Evolutionary conservation across 2,888 invertebrate genomes (phyloP), one percentile per base, ranked within the genome.

Genomic region (Kuschelorhynchus macadamiae): DNA sequence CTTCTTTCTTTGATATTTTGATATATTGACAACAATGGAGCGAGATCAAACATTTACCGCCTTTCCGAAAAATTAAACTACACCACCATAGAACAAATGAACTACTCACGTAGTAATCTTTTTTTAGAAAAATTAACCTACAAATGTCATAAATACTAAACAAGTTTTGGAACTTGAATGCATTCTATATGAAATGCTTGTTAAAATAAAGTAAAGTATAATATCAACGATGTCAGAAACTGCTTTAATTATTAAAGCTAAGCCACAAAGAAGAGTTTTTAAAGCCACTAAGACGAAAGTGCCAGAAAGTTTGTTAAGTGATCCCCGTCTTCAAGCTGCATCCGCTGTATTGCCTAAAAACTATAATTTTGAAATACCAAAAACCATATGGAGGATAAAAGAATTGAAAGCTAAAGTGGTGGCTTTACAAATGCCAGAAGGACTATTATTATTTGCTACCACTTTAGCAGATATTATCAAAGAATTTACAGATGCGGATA

Each of bases 331-430:
- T 20, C 90, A 92, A 78, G 85, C 88, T 79, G 92, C 93, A 0
- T 90, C 93, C 67, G 87, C 89, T 77, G 85, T 87, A 36, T 86
- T 99, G 55, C 99, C 99, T 1, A 84, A 88, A 30, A 99, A 99
- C 85, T 99, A 99, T 81, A 98, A 97, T 82, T 99, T 99, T 83
- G 99, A 99, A 88, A 90, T 99, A 73, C 94, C 94, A 67, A 99
- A 99, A 83, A 98, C 98, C 0, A 92, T 99, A 82, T 98, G 98
- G 98, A 90, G 96, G 80, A 95, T 98, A 78, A 87, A 90, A 74
- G 92, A 94, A 79, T 84, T 90, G n/a, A 88, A 89, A 74, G 91
- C 95, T 0, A 94, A 93, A 82, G 89, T 93, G 77, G 97, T 99
- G 0, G 98, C 96, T 0, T 85, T 99, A 12, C 99, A 99, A 85